Conservation (phyloP, 2,888 invertebrate species). For the Nomada ferruginata region DNA sequence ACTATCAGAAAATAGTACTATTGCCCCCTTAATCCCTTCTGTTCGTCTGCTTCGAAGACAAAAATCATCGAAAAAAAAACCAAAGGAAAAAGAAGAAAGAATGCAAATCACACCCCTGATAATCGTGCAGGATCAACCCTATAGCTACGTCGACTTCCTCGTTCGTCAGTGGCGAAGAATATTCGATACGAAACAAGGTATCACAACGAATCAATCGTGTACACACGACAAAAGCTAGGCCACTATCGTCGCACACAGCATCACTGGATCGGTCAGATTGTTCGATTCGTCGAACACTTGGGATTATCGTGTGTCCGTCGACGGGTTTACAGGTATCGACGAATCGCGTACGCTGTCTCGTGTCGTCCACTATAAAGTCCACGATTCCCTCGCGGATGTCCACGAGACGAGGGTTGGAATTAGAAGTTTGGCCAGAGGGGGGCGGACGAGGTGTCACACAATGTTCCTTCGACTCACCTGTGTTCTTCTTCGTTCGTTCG, state of each 20-base stretch:
- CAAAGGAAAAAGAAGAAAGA: not conserved
- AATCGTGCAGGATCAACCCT: too few relatives aligned
- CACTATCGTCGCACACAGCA: conserved; percentile 62
- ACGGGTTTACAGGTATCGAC: not conserved
- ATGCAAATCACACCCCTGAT: not conserved
- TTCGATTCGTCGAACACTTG: not conserved
- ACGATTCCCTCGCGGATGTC: conserved; percentile 6
- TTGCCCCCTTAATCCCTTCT: too few relatives aligned
- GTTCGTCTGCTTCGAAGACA: not conserved
- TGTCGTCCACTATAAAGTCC: conserved; percentile 28
- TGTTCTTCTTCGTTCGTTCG: conserved; percentile 42
- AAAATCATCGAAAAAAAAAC: not conserved
- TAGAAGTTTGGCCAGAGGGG: not conserved
- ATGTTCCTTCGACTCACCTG: conserved; percentile 66
- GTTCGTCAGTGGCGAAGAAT: not conserved
- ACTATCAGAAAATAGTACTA: too few relatives aligned
- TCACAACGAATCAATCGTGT: conserved; percentile 2
- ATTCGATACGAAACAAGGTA: not conserved
- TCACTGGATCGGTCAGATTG: conserved; percentile 44
- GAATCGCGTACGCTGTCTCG: conserved; percentile 1
- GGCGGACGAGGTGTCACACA: not conserved
- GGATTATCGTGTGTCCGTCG: not conserved
- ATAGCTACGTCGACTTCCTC: not conserved
- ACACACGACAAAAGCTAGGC: conserved; percentile 34
- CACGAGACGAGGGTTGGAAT: not conserved